Evolutionary conservation across 1,140 invertebrate species (phyloP), one percentile per base, ranked within the genome.

Genomic region (Bathynomus jamesi): DNA sequence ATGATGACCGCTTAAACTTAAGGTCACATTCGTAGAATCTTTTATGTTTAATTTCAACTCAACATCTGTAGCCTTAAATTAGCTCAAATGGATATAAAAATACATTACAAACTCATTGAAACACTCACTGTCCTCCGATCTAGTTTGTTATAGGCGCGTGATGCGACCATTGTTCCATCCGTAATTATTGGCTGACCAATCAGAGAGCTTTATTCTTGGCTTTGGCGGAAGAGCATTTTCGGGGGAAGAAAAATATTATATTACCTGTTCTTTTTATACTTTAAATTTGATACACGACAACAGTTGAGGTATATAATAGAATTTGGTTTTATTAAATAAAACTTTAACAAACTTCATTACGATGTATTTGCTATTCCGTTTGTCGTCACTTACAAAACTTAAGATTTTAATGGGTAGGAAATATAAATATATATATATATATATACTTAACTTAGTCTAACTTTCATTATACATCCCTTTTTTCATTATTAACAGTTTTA

Each of bases 351-450:
- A 53, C 21, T 53, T 53, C 40, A 53, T 53, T 53, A 53, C 21
- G 40, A 11, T 53, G 11, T 53, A 11, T 53, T 53, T n/a, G n/a
- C 11, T 53, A 17, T 53, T 53, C 5, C 40, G 40, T 53, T 53
- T 17, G 2, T 53, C 40, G 21, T 53, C 21, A 53, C 40, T 17
- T 53, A 53, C 40, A 21, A 53, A 21, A 53, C 40, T 21, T 11
- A 53, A 3, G 13, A 17, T 1, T 53, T 2, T 53, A 53, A n/a
- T n/a, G n/a, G n/a, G n/a, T n/a, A n/a, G n/a, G n/a, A n/a, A 17
- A 53, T 53, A 40, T 53, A 53, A 17, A 53, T 53, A 53, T 53
- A 53, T 53, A 53, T 53, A 53, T 53, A 53, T 53, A 53, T 40
- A 53, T 53, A 3, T 3, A 53, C 21, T 17, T n/a, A n/a, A n/a